These are phyloP conservation scores for Drosophila virilis DNA, from an alignment of 1,140 invertebrate species.

Conservation along the genomic window DNA sequence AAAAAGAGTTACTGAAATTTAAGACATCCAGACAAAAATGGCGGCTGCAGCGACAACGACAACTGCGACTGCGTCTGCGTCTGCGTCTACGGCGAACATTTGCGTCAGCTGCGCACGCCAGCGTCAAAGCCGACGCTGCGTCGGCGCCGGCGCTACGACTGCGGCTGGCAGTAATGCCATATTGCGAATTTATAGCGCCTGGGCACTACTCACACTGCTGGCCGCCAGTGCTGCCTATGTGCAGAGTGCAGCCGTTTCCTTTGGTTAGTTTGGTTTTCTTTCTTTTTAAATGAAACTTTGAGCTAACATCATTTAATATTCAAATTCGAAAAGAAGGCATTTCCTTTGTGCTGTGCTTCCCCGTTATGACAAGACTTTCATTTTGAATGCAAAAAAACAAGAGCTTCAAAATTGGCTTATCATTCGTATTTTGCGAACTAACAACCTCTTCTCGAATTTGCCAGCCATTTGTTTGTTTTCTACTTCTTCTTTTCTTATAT, in stretches of 20 bases:
- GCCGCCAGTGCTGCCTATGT: constrained; percentile 65
- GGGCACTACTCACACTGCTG: constrained; percentile 57
- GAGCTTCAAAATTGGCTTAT: neutral
- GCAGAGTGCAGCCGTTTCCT: constrained; percentile 69
- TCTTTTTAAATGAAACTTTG: neutral
- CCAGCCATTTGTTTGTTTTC: constrained; percentile 1
- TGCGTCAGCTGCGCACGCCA: constrained; percentile 65
- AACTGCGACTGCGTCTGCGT: constrained; percentile 9
- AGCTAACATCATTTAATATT: neutral
- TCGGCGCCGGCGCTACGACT: constrained; percentile 31
- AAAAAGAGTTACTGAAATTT: constrained; percentile 36
- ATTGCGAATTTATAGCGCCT: constrained; percentile 65
- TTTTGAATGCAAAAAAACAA: neutral
- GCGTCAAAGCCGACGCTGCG: constrained; percentile 47
- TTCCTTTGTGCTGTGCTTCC: neutral
- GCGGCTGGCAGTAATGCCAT: constrained; percentile 50
- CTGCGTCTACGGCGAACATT: constrained; percentile 30
- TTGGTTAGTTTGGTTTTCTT: constrained; percentile 56
- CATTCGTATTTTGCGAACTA: neutral
- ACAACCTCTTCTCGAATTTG: neutral
- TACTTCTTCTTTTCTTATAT: neutral
- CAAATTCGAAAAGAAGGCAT: neutral
- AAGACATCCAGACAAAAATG: constrained; percentile 62
- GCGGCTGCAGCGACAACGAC: constrained; percentile 48
- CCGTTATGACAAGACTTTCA: neutral